These are phyloP conservation scores for Pipistrellus pygmaeus DNA, from an alignment of 2,797 vertebrate genomes.

Conservation along the genomic window DNA sequence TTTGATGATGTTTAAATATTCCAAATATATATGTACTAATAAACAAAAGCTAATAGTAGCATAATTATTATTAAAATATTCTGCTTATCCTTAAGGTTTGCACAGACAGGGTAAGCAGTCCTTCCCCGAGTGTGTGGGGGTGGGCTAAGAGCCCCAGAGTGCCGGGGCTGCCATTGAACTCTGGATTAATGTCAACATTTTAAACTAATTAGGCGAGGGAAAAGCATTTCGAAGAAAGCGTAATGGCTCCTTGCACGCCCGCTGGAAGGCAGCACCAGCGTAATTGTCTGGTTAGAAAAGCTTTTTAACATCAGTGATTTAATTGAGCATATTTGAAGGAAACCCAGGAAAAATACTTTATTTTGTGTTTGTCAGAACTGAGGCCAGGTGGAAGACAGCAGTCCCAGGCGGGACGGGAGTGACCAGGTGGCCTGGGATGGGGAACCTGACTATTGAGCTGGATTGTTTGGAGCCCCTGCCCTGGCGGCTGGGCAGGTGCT, in stretches of 20 bases:
- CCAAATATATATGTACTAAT: background rate
- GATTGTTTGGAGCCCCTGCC: background rate
- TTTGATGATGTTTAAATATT: conserved; percentile 53
- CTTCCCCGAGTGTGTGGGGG: background rate
- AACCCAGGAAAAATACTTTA: conserved; percentile 63
- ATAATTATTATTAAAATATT: background rate
- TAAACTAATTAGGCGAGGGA: conserved; percentile 66
- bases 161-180: conserved; percentile 18
- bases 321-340: conserved; percentile 53
- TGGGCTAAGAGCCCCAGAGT: background rate
- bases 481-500: background rate
- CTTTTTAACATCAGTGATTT: conserved; percentile 70
- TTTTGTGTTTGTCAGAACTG: conserved; percentile 68
- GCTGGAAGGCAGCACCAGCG: background rate
- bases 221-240: conserved; percentile 64
- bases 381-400: conserved; percentile 47
- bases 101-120: background rate
- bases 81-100: conserved; percentile 37
- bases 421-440: background rate
- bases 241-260: conserved; percentile 63
- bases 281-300: conserved; percentile 71
- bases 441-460: background rate
- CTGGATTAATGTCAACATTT: conserved; percentile 70
- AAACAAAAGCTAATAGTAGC: background rate
- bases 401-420: conserved; percentile 3